These are phyloP conservation scores for Girardinichthys multiradiatus DNA, from an alignment of 2,113 vertebrate genomes.

Conservation along the genomic window DNA sequence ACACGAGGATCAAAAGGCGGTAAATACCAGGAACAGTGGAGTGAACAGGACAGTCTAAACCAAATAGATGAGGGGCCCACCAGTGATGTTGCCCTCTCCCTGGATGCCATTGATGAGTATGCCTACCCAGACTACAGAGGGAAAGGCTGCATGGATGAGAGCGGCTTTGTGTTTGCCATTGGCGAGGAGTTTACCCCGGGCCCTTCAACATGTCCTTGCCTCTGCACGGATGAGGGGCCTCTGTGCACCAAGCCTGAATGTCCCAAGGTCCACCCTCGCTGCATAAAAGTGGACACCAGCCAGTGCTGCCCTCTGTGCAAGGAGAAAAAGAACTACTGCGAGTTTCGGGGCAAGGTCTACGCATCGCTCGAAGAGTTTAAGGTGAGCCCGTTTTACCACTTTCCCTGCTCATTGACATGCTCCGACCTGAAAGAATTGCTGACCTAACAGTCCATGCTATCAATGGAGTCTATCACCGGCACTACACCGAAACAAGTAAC, in stretches of 20 bases:
- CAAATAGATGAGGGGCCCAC: constrained; percentile 83
- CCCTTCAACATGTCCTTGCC: constrained; percentile 94
- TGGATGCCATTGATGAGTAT: constrained; percentile 91
- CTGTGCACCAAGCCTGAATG: constrained; percentile 95
- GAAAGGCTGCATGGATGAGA: constrained; percentile 98
- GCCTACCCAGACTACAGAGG: constrained; percentile 96
- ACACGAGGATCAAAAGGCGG: constrained; percentile 67
- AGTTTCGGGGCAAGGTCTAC: constrained; percentile 93
- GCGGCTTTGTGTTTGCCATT: constrained; percentile 95
- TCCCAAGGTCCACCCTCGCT: constrained; percentile 93
- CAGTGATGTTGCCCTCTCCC: constrained; percentile 80
- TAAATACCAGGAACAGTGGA: constrained; percentile 81
- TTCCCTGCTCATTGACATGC: constrained; percentile 54
- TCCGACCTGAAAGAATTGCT: constrained; percentile 58
- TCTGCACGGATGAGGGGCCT: constrained; percentile 98
- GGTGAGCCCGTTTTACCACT: constrained; percentile 83
- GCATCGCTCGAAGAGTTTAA: constrained; percentile 94
- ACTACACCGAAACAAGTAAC: constrained; percentile 48
- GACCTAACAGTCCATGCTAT: constrained; percentile 48
- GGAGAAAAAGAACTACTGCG: constrained; percentile 96
- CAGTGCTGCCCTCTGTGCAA: constrained; percentile 97
- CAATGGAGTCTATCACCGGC: constrained; percentile 50
- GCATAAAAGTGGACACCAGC: constrained; percentile 94
- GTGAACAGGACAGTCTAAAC: constrained; percentile 74
- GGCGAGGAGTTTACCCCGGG: constrained; percentile 96